Base-by-base conservation (phyloP, 2,113 vertebrate species). In the Melanocharis versteri region DNA sequence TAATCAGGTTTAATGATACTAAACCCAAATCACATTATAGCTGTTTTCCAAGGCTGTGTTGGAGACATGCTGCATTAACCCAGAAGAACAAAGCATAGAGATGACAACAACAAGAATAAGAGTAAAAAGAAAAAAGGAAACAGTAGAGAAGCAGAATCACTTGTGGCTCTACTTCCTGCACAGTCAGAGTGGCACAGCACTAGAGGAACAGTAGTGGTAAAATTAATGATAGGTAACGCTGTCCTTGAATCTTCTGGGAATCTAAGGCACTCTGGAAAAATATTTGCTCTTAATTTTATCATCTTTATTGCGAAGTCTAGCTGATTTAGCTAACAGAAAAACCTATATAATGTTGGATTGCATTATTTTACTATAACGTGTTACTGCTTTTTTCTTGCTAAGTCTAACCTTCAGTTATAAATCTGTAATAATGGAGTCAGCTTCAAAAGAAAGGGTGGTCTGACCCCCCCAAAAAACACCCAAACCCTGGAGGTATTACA, bases 1-100 rank as follows among this genome's bases (percentile, higher is more conserved):
- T 97, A 97, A 97, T 97, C 83, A 78, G 85, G 80, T 96, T 97
- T 97, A 97, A 97, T 85, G 94, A 93, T 83, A 95, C 76, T 93
- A 92, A 97, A 95, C 77, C 53, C 90, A 96, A 97, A 97, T 95
- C 82, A 53, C 90, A 96, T 97, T 96, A 97, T 94, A 94, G 94
- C 93, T 97, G 84, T 97, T 97, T 97, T 96, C 82, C 56, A 65
- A 94, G 88, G 60, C 94, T 69, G 20, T 86, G 70, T 69, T 94
- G 86, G 89, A 97, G 92, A 77, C n/a, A 83, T 71, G 94, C 89
- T 39, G 33, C 87, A 68, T 87, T 96, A 98, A 92, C 93, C 69
- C 22, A 22, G 91, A 90, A 79, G 87, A 95, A 84, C 47, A 89
- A 94, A 92, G 91, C 53, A 61, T 18, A 73, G 60, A 89, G 76